Percentiles rank a stretch among this genome's conserved stretches.
Conservation (phyloP, 2,888 invertebrate genomes). For the Apotomis turbidana region DNA sequence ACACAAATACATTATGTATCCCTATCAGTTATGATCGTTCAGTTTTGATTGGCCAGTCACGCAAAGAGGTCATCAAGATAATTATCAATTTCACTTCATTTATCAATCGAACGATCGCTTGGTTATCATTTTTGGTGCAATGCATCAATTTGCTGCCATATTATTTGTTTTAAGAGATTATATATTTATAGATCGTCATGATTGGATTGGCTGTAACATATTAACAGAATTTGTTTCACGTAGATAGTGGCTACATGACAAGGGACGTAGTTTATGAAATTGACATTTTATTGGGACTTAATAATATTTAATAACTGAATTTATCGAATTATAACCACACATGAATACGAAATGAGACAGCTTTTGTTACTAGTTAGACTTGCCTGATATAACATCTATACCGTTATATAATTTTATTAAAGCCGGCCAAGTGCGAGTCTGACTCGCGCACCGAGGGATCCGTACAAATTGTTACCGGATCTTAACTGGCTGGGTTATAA, state of each 20-base stretch:
- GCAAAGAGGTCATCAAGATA: conserved; percentile 29
- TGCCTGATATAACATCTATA: too few species aligned
- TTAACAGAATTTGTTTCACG: not conserved
- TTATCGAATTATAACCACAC: too few species aligned
- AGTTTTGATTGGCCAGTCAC: conserved; percentile 31
- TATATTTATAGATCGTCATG: not conserved
- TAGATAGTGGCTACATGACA: too few species aligned
- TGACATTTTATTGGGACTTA: not conserved
- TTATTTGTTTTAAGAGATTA: not conserved
- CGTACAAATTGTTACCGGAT: too few species aligned
- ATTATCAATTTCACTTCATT: conserved; percentile 39
- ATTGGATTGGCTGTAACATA: not conserved
- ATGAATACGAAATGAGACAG: too few species aligned
- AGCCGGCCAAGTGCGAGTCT: too few species aligned
- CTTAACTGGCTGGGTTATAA: too few species aligned
- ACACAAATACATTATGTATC: conserved; percentile 27
- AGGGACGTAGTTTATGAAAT: not conserved
- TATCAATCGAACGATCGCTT: conserved; percentile 17
- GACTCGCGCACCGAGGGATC: too few species aligned
- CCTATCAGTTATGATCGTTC: conserved; percentile 17
- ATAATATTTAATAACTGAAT: not conserved
- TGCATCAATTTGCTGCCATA: conserved; percentile 16
- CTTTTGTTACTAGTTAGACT: too few species aligned
- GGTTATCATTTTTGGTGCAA: not conserved
- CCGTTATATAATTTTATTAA: too few species aligned